phyloP scores from a whole-genome alignment of 2,888 invertebrate genomes.

The Plagiodera versicolora region DNA sequence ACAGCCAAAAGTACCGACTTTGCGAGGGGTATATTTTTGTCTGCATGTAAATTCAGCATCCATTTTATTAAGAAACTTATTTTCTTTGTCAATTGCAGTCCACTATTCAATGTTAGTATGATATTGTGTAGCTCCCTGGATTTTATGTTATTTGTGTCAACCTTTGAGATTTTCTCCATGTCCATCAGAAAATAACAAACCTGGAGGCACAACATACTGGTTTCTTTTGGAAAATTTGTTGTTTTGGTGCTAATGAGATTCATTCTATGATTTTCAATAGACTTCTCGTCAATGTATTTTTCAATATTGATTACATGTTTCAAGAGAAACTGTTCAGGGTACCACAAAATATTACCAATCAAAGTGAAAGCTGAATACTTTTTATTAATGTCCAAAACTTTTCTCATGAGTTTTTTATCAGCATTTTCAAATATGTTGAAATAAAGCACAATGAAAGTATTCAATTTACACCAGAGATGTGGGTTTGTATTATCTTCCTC shows the following conservation, averaged over 20 bases:
- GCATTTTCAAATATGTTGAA: slow-evolving; percentile 73
- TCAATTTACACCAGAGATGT: slow-evolving; percentile 66
- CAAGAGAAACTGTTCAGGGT: slow-evolving; percentile 79
- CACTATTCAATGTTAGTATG: slow-evolving; percentile 60
- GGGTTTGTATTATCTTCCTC: slow-evolving; percentile 59
- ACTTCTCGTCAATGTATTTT: slow-evolving; percentile 58
- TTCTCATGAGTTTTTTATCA: slow-evolving; percentile 76
- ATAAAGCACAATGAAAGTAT: slow-evolving; percentile 68
- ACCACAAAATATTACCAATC: slow-evolving; percentile 81
- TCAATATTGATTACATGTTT: slow-evolving; percentile 64
- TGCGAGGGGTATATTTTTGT: slow-evolving; percentile 74
- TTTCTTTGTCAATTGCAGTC: slow-evolving; percentile 53
- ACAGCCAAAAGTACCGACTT: slow-evolving; percentile 73
- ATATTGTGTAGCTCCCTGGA: slow-evolving; percentile 60
- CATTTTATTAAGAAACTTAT: slow-evolving; percentile 57
- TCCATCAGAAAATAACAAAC: slow-evolving; percentile 66
- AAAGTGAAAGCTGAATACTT: slow-evolving; percentile 79
- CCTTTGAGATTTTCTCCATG: slow-evolving; percentile 59
- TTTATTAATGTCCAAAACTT: slow-evolving; percentile 73
- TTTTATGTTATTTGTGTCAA: slow-evolving; percentile 56
- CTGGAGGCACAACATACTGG: slow-evolving; percentile 55
- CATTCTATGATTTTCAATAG: slow-evolving; percentile 56
- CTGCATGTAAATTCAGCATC: slow-evolving; percentile 71
- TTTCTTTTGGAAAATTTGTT: slow-evolving; percentile 65
- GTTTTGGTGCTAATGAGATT: slow-evolving; percentile 61